Percentiles rank a stretch among this genome's conserved stretches.
These are phyloP conservation scores for Caracal caracal DNA, from an alignment of 2,113 vertebrate species.

Conservation along the genomic window DNA sequence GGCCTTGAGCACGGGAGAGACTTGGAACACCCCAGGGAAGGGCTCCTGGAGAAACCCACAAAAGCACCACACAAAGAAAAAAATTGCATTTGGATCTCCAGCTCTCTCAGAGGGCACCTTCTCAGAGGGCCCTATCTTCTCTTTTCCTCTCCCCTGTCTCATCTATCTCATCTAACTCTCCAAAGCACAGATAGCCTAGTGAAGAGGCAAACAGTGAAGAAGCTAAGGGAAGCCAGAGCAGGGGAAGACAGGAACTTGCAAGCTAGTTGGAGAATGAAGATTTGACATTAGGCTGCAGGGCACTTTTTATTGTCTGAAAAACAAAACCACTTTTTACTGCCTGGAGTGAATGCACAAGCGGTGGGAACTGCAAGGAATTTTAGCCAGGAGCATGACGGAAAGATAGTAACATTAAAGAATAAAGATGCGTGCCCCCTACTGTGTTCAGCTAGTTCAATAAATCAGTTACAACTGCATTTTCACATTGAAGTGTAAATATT, in stretches of 20 bases:
- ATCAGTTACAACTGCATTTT: slow-evolving; percentile 9
- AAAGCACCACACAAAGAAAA: not conserved
- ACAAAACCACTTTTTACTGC: not conserved
- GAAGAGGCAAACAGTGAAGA: not conserved
- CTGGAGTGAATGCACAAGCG: not conserved
- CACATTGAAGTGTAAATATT: slow-evolving; percentile 10
- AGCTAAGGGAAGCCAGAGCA: not conserved
- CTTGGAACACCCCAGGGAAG: not conserved
- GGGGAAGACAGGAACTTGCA: not conserved
- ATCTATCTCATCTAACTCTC: not conserved
- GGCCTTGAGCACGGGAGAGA: not conserved
- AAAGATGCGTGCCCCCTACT: not conserved
- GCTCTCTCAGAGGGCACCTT: not conserved
- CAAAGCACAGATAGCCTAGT: not conserved
- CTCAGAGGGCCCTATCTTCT: not conserved
- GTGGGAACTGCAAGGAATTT: not conserved
- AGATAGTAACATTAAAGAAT: not conserved
- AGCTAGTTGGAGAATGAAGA: not conserved
- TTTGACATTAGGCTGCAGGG: not conserved
- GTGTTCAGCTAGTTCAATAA: slow-evolving; percentile 2
- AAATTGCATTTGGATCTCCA: not conserved
- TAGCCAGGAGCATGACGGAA: not conserved
- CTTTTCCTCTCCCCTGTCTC: rapidly evolving
- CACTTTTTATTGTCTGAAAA: not conserved
- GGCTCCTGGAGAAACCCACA: not conserved